Percentiles rank a stretch among this genome's conserved stretches.
phyloP scores from a whole-genome alignment of 2,888 invertebrate species.

The Agrotis ipsilon region DNA sequence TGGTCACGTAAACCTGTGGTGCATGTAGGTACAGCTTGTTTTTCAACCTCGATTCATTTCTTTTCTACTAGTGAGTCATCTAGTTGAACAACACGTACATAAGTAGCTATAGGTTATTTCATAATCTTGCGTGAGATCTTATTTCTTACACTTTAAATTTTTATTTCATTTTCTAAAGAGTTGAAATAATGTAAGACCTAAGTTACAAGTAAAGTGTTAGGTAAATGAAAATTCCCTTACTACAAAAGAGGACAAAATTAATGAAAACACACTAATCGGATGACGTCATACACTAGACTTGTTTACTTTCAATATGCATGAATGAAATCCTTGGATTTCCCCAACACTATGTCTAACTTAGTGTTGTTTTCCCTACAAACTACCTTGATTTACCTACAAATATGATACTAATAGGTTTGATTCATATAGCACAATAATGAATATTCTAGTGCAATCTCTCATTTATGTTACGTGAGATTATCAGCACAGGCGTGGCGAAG shows the following conservation, averaged over 20 bases:
- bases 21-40: slow-evolving; percentile 46
- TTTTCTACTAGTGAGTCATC: slow-evolving; percentile 54
- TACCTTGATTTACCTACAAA: slow-evolving; percentile 14
- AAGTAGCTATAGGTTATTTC: slow-evolving; percentile 47
- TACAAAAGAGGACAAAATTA: slow-evolving; percentile 52
- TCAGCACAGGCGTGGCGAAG: slow-evolving; percentile 27
- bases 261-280: slow-evolving; percentile 46
- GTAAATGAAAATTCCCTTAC: slow-evolving; percentile 33
- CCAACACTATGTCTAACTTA: slow-evolving; percentile 57
- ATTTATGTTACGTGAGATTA: slow-evolving; percentile 40
- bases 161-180: not conserved
- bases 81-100: slow-evolving; percentile 30
- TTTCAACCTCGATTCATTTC: slow-evolving; percentile 51
- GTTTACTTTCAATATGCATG: slow-evolving; percentile 81
- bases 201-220: not conserved
- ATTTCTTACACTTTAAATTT: slow-evolving; percentile 9
- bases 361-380: slow-evolving; percentile 11
- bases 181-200: not conserved
- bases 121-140: slow-evolving; percentile 52
- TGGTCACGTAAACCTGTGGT: slow-evolving; percentile 67
- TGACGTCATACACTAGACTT: slow-evolving; percentile 73
- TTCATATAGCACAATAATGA: not conserved
- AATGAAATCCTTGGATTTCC: slow-evolving; percentile 85
- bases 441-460: slow-evolving; percentile 17
- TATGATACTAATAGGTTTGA: slow-evolving; percentile 20